Percentiles rank a stretch among this genome's conserved stretches.
Conservation (phyloP, 1,140 invertebrate genomes). For the Tetranychus urticae region DNA sequence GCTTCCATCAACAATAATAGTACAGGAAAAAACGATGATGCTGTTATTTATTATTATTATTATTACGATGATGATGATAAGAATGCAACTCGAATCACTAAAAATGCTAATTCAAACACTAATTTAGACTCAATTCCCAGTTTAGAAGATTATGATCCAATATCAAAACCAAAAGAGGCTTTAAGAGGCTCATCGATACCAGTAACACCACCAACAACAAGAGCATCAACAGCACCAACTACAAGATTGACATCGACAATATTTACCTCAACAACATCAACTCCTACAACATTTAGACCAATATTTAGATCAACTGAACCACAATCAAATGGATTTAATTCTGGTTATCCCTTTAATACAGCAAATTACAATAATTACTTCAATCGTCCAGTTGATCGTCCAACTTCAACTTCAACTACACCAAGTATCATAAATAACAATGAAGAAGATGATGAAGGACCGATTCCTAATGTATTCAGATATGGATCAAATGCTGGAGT, state of each 20-base stretch:
- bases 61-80: slow-evolving; percentile 11
- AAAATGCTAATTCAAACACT: not conserved
- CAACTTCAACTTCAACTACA: too few species aligned
- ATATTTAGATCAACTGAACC: too few species aligned
- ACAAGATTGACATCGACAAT: too few species aligned
- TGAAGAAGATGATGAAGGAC: not conserved
- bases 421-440: not conserved
- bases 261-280: too few species aligned
- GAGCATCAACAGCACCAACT: too few species aligned
- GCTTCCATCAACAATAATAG: too few species aligned
- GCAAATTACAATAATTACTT: too few species aligned
- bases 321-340: too few species aligned
- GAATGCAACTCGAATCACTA: slow-evolving; percentile 1
- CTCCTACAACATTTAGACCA: too few species aligned
- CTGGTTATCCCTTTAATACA: too few species aligned
- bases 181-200: not conserved
- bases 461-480: slow-evolving; percentile 6
- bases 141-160: slow-evolving; percentile 5
- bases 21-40: slow-evolving; percentile 9
- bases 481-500: slow-evolving; percentile 3
- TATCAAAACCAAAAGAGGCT: not conserved
- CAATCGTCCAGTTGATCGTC: too few species aligned
- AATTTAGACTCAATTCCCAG: slow-evolving; percentile 6
- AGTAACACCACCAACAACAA: not conserved
- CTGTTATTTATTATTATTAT: slow-evolving; percentile 11